These are phyloP conservation scores for Baccha elongata DNA, from an alignment of 2,888 invertebrate genomes.

Conservation along the genomic window DNA sequence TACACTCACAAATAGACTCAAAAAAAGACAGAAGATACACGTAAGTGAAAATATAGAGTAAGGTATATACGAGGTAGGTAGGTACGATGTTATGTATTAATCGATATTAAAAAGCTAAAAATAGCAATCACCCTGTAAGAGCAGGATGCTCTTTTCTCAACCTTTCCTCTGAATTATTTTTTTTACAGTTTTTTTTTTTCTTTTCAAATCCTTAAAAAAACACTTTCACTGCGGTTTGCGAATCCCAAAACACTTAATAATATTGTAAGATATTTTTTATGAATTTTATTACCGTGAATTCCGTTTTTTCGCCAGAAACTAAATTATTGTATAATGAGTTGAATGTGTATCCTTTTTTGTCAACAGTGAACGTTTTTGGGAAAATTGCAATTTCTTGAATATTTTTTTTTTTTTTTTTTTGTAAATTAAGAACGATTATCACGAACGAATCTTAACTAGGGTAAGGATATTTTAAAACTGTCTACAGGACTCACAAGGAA, in stretches of 20 bases:
- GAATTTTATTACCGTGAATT: conserved; percentile 56
- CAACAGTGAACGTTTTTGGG: conserved; percentile 36
- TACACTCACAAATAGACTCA: conserved; percentile 13
- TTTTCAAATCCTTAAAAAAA: neutral
- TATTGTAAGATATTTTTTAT: neutral
- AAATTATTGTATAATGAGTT: conserved; percentile 51
- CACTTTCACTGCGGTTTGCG: no score
- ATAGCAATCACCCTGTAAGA: conserved; percentile 70
- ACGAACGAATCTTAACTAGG: conserved; percentile 65
- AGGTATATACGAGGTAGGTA: no score
- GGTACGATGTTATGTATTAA: conserved; percentile 73
- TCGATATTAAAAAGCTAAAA: conserved; percentile 68
- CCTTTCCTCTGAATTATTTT: conserved; percentile 40
- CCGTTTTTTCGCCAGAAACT: conserved; percentile 38
- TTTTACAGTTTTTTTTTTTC: conserved; percentile 11
- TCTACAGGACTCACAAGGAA: conserved; percentile 40
- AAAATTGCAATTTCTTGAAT: no score
- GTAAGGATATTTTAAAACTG: conserved; percentile 71
- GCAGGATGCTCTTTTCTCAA: conserved; percentile 66
- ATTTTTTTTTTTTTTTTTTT: conserved; percentile 20
- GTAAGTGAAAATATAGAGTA: conserved; percentile 38
- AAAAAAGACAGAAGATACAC: neutral
- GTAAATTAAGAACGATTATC: conserved; percentile 30
- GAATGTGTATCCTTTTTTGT: conserved; percentile 62
- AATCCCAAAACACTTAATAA: conserved; percentile 9